Evolutionary conservation across 2,888 invertebrate genomes (phyloP), one percentile per base, ranked within the genome.

Genomic region (Chromoteleia sp.): DNA sequence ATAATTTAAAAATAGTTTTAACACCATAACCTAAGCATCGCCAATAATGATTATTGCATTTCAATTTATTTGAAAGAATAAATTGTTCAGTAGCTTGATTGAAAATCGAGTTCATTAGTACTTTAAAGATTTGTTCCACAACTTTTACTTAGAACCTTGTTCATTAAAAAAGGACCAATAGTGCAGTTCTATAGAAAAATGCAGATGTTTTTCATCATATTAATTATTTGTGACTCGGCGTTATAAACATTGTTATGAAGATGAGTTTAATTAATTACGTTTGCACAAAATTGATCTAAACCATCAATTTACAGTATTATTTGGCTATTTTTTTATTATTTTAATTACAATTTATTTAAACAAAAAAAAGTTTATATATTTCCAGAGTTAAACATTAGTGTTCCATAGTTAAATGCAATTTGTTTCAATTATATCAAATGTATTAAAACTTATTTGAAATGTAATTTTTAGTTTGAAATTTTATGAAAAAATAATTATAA

Each of bases 1-100:
- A 61, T 61, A 68, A 75, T 30, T 67, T 59, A 10, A 36, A 61
- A 29, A 33, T 30, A 63, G 14, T 36, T 8, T 5, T 14, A 45
- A 52, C 33, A 63, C 15, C 10, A 36, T 65, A 48, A 25, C 10
- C 17, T 19, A 41, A 29, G 6, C 76, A 59, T 76, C 68, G 76
- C 76, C 76, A 76, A 68, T 76, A 7, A 63, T 48, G n/a, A 58
- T 56, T 74, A 45, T 33, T 68, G 59, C 76, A 68, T 76, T 76
- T 76, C 25, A 45, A 21, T 36, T 65, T 45, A 10, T 52, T 41
- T 43, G 19, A 12, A 30, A 61, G 52, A 52, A 48, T 70, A 54
- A 48, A 8, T 43, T 12, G 61, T 73, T 43, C 52, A 14, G 30
- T 41, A 14, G 59, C 45, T 56, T 45, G 33, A 3, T 68, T 56